These are phyloP conservation scores for Nycticorax nycticorax DNA, from an alignment of 2,113 vertebrate genomes.

Conservation along the genomic window DNA sequence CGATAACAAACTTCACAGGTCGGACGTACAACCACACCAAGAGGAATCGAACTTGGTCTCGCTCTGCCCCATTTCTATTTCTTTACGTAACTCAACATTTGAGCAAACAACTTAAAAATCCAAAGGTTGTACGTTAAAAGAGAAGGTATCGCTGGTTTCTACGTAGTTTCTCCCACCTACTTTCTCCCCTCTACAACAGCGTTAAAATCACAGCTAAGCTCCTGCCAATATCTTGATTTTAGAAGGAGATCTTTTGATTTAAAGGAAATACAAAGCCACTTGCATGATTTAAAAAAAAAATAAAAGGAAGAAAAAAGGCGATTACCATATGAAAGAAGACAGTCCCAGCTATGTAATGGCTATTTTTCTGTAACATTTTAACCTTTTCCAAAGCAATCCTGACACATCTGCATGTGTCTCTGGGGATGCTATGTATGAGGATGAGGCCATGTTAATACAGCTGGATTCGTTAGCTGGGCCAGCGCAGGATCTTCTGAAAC, in stretches of 20 bases:
- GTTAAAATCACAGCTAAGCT: not conserved
- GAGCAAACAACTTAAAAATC: not conserved
- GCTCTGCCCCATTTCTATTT: not conserved
- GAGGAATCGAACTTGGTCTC: not conserved
- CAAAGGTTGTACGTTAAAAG: not conserved
- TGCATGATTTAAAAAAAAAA: not conserved
- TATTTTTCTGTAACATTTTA: not conserved
- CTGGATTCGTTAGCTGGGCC: not conserved
- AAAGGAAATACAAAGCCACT: not conserved
- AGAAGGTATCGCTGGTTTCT: not conserved
- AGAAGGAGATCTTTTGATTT: not conserved
- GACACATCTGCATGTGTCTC: slow-evolving; percentile 21
- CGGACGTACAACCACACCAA: fast-evolving
- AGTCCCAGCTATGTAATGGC: not conserved
- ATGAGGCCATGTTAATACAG: not conserved
- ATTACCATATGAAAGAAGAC: slow-evolving; percentile 47
- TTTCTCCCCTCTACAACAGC: not conserved
- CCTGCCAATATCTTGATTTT: not conserved
- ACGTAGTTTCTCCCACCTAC: not conserved
- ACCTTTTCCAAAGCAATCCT: slow-evolving; percentile 20
- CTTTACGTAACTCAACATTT: not conserved
- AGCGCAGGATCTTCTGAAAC: not conserved
- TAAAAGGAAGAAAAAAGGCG: not conserved
- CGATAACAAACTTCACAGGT: not conserved
- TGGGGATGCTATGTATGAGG: not conserved